phyloP scores from a whole-genome alignment of 2,888 invertebrate genomes.

The Beris morrisii region DNA sequence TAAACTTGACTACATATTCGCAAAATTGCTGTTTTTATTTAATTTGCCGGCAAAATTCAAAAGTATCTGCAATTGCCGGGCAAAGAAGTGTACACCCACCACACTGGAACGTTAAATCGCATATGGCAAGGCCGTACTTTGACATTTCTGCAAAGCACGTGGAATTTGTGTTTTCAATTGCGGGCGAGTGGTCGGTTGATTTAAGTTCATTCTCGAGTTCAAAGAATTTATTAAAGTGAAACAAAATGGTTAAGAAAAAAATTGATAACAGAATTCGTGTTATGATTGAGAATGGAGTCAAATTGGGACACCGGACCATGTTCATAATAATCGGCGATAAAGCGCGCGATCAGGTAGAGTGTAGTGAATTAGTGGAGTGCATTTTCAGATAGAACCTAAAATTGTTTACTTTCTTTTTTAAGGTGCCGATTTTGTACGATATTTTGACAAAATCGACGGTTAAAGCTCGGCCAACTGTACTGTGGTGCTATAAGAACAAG shows the following conservation, averaged over 20 bases:
- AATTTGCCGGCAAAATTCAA: too few relatives aligned
- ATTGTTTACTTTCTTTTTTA: constrained; percentile 40
- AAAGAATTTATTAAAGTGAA: not conserved
- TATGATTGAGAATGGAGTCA: constrained; percentile 96
- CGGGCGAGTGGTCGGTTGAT: too few relatives aligned
- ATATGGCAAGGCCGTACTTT: too few relatives aligned
- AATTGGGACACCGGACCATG: constrained; percentile 86
- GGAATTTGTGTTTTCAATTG: too few relatives aligned
- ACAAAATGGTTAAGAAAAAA: constrained; percentile 86
- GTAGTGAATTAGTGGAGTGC: not conserved
- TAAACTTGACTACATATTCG: too few relatives aligned
- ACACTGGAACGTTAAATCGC: too few relatives aligned
- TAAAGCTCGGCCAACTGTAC: constrained; percentile 87
- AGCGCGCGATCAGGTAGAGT: constrained; percentile 85
- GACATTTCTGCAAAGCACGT: too few relatives aligned
- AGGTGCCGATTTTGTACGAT: constrained; percentile 96
- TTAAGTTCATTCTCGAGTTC: too few relatives aligned
- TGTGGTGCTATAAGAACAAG: constrained; percentile 98
- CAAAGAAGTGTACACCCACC: too few relatives aligned
- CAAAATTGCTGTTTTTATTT: too few relatives aligned
- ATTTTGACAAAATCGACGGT: constrained; percentile 94
- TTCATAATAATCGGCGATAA: constrained; percentile 96
- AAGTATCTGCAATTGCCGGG: too few relatives aligned
- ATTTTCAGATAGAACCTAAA: constrained; percentile 3
- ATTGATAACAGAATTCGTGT: constrained; percentile 94